Conservation (phyloP, 2,113 vertebrate genomes). For the Gopherus evgoodei region DNA sequence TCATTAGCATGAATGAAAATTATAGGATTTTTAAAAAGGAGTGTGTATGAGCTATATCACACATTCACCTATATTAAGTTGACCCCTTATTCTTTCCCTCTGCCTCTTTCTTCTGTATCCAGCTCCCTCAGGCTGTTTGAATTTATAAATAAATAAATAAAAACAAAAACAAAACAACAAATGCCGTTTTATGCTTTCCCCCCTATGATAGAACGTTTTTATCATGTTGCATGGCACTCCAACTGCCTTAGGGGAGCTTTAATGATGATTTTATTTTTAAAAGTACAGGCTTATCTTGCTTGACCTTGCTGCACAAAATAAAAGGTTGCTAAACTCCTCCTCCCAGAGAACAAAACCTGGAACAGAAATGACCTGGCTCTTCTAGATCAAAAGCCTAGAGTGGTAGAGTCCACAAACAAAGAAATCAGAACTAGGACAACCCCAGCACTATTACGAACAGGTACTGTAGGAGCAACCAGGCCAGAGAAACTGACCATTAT, state of each 20-base stretch:
- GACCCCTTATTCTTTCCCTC: slow-evolving; percentile 54
- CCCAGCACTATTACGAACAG: slow-evolving; percentile 31
- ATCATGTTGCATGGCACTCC: slow-evolving; percentile 44
- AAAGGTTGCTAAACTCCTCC: slow-evolving; percentile 66
- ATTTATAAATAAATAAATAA: slow-evolving; percentile 35
- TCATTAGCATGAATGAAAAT: slow-evolving; percentile 58
- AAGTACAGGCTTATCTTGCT: slow-evolving; percentile 69
- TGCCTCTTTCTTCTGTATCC: slow-evolving; percentile 53
- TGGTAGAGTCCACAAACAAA: slow-evolving; percentile 12
- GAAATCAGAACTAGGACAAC: background rate
- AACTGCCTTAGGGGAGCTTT: slow-evolving; percentile 62
- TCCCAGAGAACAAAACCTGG: slow-evolving; percentile 64
- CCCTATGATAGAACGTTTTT: slow-evolving; percentile 58
- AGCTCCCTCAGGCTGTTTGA: slow-evolving; percentile 35
- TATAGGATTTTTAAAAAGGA: slow-evolving; percentile 45
- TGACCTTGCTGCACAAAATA: slow-evolving; percentile 62
- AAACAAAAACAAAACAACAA: background rate
- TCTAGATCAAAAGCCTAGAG: slow-evolving; percentile 60
- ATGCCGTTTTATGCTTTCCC: slow-evolving; percentile 11
- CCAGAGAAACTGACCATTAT: slow-evolving; percentile 23
- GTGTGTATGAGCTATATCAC: background rate
- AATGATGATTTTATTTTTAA: slow-evolving; percentile 71
- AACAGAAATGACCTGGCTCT: slow-evolving; percentile 47
- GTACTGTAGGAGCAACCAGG: slow-evolving; percentile 38
- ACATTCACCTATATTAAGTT: slow-evolving; percentile 66